phyloP scores from a whole-genome alignment of 2,888 invertebrate genomes.

The Epirrhoe alternata region DNA sequence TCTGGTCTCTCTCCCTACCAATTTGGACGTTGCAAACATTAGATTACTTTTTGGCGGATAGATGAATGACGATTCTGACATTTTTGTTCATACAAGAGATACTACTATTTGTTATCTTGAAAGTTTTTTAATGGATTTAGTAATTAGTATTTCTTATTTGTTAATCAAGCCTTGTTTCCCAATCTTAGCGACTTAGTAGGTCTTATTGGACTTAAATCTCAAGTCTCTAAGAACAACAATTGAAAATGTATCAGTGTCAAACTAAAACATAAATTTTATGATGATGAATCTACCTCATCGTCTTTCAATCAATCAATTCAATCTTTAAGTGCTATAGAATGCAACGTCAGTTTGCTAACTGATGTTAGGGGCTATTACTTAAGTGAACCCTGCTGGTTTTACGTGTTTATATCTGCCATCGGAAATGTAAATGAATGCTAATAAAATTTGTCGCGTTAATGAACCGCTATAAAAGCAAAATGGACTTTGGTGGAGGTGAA shows the following conservation, averaged over 20 bases:
- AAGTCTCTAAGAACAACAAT: too few species aligned
- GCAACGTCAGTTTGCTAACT: background rate
- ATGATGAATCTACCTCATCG: background rate
- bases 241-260: too few species aligned
- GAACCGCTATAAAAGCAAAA: conserved; percentile 53
- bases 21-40: conserved; percentile 33
- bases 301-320: background rate
- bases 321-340: background rate
- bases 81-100: background rate
- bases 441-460: conserved; percentile 68
- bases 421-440: conserved; percentile 74
- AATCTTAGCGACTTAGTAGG: too few species aligned
- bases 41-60: conserved; percentile 15
- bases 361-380: background rate
- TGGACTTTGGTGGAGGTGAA: conserved; percentile 26
- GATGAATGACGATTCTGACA: background rate
- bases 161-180: too few species aligned
- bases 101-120: background rate
- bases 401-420: conserved; percentile 58
- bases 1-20: conserved; percentile 33
- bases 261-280: too few species aligned
- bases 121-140: too few species aligned
- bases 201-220: too few species aligned
- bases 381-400: conserved; percentile 38
- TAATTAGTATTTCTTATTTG: too few species aligned